A percentile compares a stretch with the other conserved stretches of the same genome.
phyloP scores from a whole-genome alignment of 2,113 vertebrate species.

The Ammodytes marinus region DNA sequence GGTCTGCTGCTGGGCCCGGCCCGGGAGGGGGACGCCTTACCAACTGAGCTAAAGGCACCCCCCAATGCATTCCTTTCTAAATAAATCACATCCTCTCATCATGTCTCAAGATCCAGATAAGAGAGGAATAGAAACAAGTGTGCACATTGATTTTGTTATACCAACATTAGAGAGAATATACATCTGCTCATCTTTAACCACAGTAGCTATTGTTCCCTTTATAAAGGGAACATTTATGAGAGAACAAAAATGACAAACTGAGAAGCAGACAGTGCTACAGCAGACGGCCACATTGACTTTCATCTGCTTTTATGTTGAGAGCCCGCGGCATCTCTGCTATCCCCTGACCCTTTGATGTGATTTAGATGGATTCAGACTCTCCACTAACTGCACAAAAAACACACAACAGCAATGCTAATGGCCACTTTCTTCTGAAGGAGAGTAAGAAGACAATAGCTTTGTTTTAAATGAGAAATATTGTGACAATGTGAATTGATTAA shows the following conservation, averaged over 20 bases:
- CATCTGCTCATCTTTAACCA: conserved; percentile 30
- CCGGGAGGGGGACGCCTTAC: no score
- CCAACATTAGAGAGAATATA: conserved; percentile 2
- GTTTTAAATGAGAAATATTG: conserved; percentile 8
- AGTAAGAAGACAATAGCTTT: not conserved
- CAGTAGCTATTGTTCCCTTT: not conserved
- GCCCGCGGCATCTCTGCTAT: conserved; percentile 30
- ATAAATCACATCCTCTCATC: conserved; percentile 16
- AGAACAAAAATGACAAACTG: conserved; percentile 28
- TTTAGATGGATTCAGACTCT: conserved; percentile 62
- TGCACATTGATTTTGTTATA: not conserved
- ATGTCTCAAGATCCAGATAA: not conserved
- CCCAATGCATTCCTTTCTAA: conserved; percentile 1
- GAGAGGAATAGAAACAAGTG: conserved; percentile 14
- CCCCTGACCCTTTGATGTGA: conserved; percentile 66
- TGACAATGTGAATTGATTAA: not conserved
- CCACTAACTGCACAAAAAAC: conserved; percentile 15
- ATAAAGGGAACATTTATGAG: not conserved
- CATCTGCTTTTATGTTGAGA: conserved; percentile 49
- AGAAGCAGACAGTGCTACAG: not conserved
- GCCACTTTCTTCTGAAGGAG: not conserved
- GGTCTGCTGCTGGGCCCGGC: no score
- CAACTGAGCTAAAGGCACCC: no score
- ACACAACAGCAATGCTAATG: conserved; percentile 36
- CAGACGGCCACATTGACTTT: conserved; percentile 26